Conservation (phyloP, 2,797 vertebrate genomes). For the Apogon hyalosoma region DNA sequence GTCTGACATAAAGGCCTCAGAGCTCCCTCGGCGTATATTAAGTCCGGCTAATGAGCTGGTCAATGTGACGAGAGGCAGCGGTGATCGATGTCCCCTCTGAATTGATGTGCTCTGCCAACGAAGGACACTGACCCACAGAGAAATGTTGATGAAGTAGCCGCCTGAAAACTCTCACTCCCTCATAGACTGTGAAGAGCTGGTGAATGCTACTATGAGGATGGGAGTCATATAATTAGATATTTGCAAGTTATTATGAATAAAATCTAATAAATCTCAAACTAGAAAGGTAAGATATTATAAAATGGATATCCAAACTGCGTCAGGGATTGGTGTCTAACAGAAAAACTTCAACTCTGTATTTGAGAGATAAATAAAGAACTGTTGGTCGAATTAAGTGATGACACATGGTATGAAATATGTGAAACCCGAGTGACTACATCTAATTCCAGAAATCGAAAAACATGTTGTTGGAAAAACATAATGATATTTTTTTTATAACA, state of each 20-base stretch:
- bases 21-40: constrained; percentile 74
- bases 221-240: constrained; percentile 24
- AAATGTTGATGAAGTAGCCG: constrained; percentile 81
- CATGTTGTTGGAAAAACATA: too few species aligned
- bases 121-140: constrained; percentile 80
- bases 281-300: too few species aligned
- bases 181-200: constrained; percentile 23
- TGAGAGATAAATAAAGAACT: too few species aligned
- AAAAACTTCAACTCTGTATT: too few species aligned
- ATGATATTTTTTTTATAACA: too few species aligned
- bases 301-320: too few species aligned
- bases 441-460: too few species aligned
- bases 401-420: too few species aligned
- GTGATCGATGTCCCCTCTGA: constrained; percentile 82
- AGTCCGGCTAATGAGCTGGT: constrained; percentile 82
- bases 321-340: too few species aligned
- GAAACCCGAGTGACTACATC: too few species aligned
- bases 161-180: constrained; percentile 57
- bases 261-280: too few species aligned
- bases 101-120: constrained; percentile 79
- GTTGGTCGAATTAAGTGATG: too few species aligned
- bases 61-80: constrained; percentile 76
- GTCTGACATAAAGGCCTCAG: constrained; percentile 65
- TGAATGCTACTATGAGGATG: constrained; percentile 7
- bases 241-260: constrained; percentile 1